Base-by-base conservation (phyloP, 2,113 vertebrate species). In the Amblyopsis rosae region DNA sequence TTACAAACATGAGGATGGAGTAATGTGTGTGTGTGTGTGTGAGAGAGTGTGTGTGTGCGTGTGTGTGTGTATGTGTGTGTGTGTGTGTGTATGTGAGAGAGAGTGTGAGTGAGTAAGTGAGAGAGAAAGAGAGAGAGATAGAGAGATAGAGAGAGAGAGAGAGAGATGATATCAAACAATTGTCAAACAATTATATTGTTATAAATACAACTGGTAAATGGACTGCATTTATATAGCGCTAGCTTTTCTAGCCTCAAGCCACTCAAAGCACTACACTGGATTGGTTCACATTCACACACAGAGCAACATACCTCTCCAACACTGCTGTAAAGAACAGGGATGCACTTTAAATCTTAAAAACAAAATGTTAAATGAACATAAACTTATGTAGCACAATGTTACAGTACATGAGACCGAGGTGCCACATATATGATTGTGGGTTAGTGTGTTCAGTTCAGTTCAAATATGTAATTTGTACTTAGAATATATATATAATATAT, bases 1-100 rank as follows among this genome's bases (percentile, higher is more conserved):
- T 58, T 49, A 77, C 76, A 79, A 82, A 72, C 68, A 79, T 75
- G 72, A 73, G 68, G 79, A 73, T 70, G 48, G 65, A 74, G 63
- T 45, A 68, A 50, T 67, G 61, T 67, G 35, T 63, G 54, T 47
- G 54, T 56, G 69, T 15, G 32, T 32, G 45, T 12, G 56, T 33
- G 66, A 61, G 54, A 65, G 69, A 50, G 60, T 79, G 71, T 62
- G 62, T 75, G 62, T 57, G 55, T 49, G 33, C 58, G 65, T 54
- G 46, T 33, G 66, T 65, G 54, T 69, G 69, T 55, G 60, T 79
- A 67, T 62, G 62, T 75, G 62, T 57, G 55, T 49, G 33, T 62
- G 65, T 54, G 46, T 68, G 69, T 50, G 73, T 60, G 19, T 58
- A 2, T 26, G 26, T 26, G 26, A 1, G 26, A 26, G 26, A 26